These are phyloP conservation scores for Calliphora vicina DNA, from an alignment of 1,140 invertebrate genomes.

Conservation along the genomic window DNA sequence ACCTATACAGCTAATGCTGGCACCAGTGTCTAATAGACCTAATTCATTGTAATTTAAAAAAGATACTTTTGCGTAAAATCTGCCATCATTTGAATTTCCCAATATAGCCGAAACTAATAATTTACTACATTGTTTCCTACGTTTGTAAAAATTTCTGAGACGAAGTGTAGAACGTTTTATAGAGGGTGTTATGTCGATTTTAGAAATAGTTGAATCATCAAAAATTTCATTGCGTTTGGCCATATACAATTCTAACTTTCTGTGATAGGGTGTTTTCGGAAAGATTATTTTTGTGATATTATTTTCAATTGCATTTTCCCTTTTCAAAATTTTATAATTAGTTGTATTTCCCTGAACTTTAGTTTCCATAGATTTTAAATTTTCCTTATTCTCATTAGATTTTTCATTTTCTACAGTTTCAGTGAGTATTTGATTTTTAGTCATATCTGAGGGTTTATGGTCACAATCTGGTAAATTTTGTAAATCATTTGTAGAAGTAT, in stretches of 20 bases:
- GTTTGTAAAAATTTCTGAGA: constrained; percentile 13
- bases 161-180: not conserved
- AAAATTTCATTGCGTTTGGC: constrained; percentile 5
- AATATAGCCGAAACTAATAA: not conserved
- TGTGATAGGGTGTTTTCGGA: not conserved
- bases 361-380: not conserved
- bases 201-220: not conserved
- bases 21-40: not conserved
- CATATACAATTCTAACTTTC: not conserved
- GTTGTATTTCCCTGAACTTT: not conserved
- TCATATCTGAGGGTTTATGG: not conserved
- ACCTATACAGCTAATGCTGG: constrained; percentile 14
- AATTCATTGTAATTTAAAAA: constrained; percentile 27
- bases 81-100: not conserved
- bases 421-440: not conserved
- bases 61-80: not conserved
- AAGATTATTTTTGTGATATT: not conserved
- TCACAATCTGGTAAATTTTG: not conserved
- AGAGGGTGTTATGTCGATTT: not conserved
- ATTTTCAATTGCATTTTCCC: not conserved
- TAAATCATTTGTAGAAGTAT: not conserved
- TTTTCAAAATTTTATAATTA: not conserved
- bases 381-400: too few species aligned
- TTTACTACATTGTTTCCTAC: not conserved
- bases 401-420: too few species aligned